These are phyloP conservation scores for Toxostoma redivivum DNA, from an alignment of 2,113 vertebrate species.

Conservation along the genomic window DNA sequence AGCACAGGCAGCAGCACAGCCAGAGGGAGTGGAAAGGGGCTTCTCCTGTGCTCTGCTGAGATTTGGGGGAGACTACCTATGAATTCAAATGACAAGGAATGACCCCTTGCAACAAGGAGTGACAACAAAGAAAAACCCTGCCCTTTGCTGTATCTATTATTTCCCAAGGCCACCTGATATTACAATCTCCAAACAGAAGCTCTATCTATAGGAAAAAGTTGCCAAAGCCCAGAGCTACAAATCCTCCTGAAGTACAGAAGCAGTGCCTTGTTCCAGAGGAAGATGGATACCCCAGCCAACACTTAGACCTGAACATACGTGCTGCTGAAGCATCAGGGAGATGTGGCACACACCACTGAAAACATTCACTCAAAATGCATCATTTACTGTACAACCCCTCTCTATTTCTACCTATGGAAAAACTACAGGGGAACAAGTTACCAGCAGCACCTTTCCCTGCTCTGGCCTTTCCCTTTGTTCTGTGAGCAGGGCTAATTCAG, in stretches of 20 bases:
- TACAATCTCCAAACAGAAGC: not conserved
- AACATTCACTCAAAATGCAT: not conserved
- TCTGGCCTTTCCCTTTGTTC: not conserved
- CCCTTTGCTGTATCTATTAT: not conserved
- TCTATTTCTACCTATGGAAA: not conserved
- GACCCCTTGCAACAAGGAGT: not conserved
- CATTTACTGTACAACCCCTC: not conserved
- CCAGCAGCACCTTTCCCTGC: not conserved
- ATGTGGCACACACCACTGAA: not conserved
- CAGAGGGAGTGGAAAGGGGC: rapidly evolving
- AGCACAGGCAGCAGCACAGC: not conserved
- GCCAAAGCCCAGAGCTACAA: not conserved
- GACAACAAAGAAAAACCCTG: not conserved
- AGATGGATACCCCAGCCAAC: not conserved
- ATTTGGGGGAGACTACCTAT: not conserved
- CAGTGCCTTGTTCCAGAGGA: not conserved
- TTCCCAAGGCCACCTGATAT: not conserved
- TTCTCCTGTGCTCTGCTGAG: not conserved
- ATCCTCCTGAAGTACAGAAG: not conserved
- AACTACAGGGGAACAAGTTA: not conserved
- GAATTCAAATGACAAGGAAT: not conserved
- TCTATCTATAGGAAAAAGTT: not conserved
- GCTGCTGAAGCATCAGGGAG: not conserved
- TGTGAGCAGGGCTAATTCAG: not conserved
- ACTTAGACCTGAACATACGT: not conserved